These are phyloP conservation scores for Cecropterus lyciades DNA, from an alignment of 1,140 invertebrate genomes.

Conservation along the genomic window DNA sequence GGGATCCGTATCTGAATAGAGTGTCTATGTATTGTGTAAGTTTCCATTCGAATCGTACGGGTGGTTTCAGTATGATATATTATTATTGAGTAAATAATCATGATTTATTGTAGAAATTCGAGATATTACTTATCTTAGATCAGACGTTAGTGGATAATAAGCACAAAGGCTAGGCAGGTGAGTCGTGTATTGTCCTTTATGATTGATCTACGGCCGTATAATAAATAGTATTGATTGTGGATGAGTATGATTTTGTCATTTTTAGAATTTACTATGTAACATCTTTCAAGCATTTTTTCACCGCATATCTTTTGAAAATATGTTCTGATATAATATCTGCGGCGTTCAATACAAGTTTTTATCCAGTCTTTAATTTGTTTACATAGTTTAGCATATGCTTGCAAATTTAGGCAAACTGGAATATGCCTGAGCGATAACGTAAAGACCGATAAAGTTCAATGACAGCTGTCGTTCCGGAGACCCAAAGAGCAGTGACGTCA, in stretches of 20 bases:
- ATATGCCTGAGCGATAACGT: background rate
- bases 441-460: slow-evolving; percentile 26
- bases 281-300: too few species aligned
- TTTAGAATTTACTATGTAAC: too few species aligned
- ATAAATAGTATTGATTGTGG: too few species aligned
- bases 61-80: slow-evolving; percentile 16
- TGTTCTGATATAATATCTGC: too few species aligned
- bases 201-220: too few species aligned
- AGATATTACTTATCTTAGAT: slow-evolving; percentile 11
- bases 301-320: too few species aligned
- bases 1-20: slow-evolving; percentile 26
- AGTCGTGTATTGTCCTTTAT: background rate
- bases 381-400: background rate
- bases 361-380: too few species aligned
- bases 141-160: background rate
- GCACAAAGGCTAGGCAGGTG: background rate
- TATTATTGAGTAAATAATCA: slow-evolving; percentile 12
- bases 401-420: background rate
- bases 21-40: slow-evolving; percentile 16
- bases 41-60: slow-evolving; percentile 1
- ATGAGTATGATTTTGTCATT: too few species aligned
- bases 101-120: slow-evolving; percentile 15
- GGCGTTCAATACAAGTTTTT: too few species aligned
- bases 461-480: slow-evolving; percentile 5
- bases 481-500: slow-evolving; percentile 17